Evolutionary conservation across 2,113 vertebrate genomes (phyloP).

Genomic region (Osmerus mordax): DNA sequence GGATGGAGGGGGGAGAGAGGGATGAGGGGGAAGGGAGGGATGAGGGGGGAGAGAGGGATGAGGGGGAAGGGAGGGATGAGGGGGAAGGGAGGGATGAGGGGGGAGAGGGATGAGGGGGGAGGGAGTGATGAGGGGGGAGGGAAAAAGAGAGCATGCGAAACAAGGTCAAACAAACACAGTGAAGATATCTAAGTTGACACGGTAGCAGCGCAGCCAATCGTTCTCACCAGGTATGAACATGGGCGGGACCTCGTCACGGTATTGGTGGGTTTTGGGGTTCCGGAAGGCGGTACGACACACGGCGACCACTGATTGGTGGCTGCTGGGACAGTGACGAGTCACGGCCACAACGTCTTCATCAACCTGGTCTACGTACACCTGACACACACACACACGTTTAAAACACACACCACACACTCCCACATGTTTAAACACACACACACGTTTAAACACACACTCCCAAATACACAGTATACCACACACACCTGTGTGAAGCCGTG

Average conservation of each 20-base stretch:
- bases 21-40: no score
- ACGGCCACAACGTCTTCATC: constrained; percentile 93
- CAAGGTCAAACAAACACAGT: neutral
- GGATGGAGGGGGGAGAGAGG: neutral
- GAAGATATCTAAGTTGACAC: neutral
- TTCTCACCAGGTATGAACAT: constrained; percentile 93
- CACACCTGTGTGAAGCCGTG: constrained; percentile 86
- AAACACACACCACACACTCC: neutral
- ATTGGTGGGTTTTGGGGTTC: constrained; percentile 83
- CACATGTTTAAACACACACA: neutral
- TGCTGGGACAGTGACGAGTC: constrained; percentile 91
- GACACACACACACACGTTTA: constrained; percentile 13
- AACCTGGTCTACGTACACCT: constrained; percentile 98
- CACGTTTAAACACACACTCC: no score
- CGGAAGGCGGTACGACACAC: constrained; percentile 92
- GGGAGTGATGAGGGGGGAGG: no score
- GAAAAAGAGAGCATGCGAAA: neutral
- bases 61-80: neutral
- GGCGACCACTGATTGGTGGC: constrained; percentile 91
- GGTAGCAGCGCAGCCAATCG: neutral
- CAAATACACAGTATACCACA: constrained; percentile 12
- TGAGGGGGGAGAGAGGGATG: neutral
- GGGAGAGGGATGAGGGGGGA: no score
- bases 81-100: neutral
- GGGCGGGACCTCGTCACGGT: constrained; percentile 80